phyloP scores from a whole-genome alignment of 2,888 invertebrate genomes.

The Lepidonotus clava region DNA sequence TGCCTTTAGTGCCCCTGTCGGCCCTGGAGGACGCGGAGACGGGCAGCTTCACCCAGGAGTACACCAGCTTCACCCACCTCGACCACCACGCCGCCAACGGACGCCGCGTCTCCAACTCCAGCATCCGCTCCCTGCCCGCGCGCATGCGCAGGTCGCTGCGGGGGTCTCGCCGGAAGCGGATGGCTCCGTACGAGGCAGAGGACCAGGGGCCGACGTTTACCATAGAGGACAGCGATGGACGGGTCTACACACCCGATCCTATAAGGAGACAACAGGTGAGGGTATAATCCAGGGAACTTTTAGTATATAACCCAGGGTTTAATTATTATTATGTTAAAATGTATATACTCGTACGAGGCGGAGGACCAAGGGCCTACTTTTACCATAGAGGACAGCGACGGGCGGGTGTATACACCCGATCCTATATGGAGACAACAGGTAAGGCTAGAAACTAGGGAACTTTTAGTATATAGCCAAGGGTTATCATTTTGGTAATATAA shows the following conservation, averaged over 20 bases:
- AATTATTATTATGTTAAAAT: no score
- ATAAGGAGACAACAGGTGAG: background rate
- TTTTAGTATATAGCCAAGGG: no score
- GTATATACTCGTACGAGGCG: background rate
- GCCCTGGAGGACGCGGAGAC: background rate
- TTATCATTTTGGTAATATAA: no score
- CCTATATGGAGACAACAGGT: background rate
- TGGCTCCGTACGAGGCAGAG: background rate
- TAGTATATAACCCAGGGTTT: no score
- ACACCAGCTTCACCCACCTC: background rate
- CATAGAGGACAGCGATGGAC: constrained; percentile 36
- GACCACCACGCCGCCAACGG: background rate
- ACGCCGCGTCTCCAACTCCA: background rate
- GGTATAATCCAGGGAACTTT: no score
- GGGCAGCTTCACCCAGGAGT: background rate
- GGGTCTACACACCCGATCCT: constrained; percentile 43
- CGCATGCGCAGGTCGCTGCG: constrained; percentile 22
- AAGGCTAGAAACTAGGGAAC: no score
- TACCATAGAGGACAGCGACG: constrained; percentile 8
- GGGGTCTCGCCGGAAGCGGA: background rate
- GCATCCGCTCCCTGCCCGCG: background rate
- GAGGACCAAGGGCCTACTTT: background rate
- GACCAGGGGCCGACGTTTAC: background rate
- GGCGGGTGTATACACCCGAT: constrained; percentile 6
- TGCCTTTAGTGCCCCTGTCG: no score